These are phyloP conservation scores for Drosophila chauvacae DNA, from an alignment of 1,140 invertebrate genomes.

Conservation along the genomic window DNA sequence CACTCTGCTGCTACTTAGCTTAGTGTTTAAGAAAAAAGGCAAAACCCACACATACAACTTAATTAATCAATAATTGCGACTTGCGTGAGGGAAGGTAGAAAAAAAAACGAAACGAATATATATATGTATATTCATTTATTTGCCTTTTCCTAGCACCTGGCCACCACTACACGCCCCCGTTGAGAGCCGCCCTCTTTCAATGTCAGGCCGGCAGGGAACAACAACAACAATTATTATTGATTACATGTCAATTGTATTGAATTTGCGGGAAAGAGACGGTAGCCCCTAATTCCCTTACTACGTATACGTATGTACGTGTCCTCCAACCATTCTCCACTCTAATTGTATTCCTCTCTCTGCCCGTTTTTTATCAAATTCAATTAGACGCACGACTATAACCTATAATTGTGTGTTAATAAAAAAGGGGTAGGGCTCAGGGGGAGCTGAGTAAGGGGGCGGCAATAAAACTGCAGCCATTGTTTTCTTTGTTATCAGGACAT, in stretches of 20 bases:
- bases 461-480: constrained; percentile 39
- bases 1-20: neutral
- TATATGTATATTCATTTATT: constrained; percentile 33
- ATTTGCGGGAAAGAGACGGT: constrained; percentile 27
- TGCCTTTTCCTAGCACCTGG: constrained; percentile 29
- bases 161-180: constrained; percentile 1
- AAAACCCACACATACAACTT: constrained; percentile 25
- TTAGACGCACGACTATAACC: constrained; percentile 59
- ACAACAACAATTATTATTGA: constrained; percentile 72
- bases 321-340: constrained; percentile 5
- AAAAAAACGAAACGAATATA: neutral
- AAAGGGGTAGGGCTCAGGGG: neutral
- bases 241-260: constrained; percentile 73
- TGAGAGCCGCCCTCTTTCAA: constrained; percentile 33
- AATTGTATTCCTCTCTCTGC: constrained; percentile 28
- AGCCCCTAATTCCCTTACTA: constrained; percentile 5
- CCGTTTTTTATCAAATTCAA: constrained; percentile 64
- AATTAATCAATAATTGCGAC: constrained; percentile 74
- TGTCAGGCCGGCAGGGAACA: constrained; percentile 58
- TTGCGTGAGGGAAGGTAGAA: constrained; percentile 49
- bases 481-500: constrained; percentile 51
- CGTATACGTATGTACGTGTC: neutral
- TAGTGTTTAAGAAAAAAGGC: constrained; percentile 32
- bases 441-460: neutral
- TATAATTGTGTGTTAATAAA: constrained; percentile 55